Conservation (phyloP, 2,797 vertebrate genomes). For the Euphonia xanthogaster region DNA sequence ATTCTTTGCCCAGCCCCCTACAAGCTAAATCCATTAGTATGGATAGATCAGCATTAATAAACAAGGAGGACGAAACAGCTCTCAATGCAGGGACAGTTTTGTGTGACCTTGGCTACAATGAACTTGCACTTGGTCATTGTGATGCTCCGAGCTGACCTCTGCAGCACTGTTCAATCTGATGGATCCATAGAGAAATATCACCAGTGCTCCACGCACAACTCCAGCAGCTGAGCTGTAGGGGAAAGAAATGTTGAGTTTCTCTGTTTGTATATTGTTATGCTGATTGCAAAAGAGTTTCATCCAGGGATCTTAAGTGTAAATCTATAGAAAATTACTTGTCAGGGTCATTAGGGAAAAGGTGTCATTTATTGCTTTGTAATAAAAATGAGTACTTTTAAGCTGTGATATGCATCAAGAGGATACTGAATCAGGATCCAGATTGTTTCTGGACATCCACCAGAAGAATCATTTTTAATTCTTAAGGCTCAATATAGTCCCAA, state of each 20-base stretch:
- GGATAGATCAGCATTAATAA: constrained; percentile 72
- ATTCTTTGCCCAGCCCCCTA: constrained; percentile 60
- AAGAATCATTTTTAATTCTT: constrained; percentile 66
- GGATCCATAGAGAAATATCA: background rate
- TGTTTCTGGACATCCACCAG: constrained; percentile 22
- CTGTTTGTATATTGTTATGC: background rate
- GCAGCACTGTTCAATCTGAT: background rate
- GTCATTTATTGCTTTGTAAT: constrained; percentile 44
- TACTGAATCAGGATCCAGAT: constrained; percentile 5
- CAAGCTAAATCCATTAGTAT: constrained; percentile 77
- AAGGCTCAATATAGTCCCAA: constrained; percentile 13
- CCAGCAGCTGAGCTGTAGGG: background rate
- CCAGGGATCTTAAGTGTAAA: constrained; percentile 28
- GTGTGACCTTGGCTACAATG: constrained; percentile 3
- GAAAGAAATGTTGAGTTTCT: background rate
- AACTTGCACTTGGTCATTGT: background rate
- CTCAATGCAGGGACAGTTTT: constrained; percentile 63
- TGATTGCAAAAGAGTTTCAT: constrained; percentile 26
- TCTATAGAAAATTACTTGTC: constrained; percentile 50
- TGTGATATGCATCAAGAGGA: constrained; percentile 29
- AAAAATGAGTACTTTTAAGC: constrained; percentile 41
- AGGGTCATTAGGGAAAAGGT: constrained; percentile 45
- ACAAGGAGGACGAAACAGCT: constrained; percentile 68
- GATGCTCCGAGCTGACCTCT: constrained; percentile 4
- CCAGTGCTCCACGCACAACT: background rate